Conservation (phyloP, 2,888 invertebrate species). For the Leptopterna dolabrata region DNA sequence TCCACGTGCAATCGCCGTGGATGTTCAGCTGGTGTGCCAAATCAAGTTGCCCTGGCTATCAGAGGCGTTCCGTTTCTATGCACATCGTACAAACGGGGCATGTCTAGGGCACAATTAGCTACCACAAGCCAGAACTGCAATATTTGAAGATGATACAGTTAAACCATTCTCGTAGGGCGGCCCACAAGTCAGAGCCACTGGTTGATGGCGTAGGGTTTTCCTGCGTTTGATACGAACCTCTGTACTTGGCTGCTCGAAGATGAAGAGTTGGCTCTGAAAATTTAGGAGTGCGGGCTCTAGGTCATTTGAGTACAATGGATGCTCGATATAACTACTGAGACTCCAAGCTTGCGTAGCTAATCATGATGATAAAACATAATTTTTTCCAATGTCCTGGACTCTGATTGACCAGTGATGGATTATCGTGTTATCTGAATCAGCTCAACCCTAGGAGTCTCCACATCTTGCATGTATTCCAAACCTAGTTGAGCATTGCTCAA, state of each 20-base stretch:
- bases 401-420: conserved; percentile 10
- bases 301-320: too few species aligned
- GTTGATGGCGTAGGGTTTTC: conserved; percentile 36
- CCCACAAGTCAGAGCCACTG: conserved; percentile 25
- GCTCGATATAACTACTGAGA: too few species aligned
- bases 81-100: neutral
- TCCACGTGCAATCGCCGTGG: too few species aligned
- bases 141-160: conserved; percentile 44
- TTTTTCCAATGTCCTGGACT: conserved; percentile 4
- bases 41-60: neutral
- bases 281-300: too few species aligned
- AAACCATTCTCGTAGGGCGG: conserved; percentile 47
- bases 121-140: neutral
- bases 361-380: neutral
- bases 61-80: neutral
- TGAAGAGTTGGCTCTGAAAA: conserved; percentile 51
- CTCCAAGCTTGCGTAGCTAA: neutral
- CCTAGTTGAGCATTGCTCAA: neutral
- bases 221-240: conserved; percentile 41
- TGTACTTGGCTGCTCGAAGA: neutral
- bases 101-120: neutral
- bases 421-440: neutral
- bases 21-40: neutral
- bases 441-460: too few species aligned
- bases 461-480: too few species aligned